phyloP scores from a whole-genome alignment of 2,113 vertebrate species.

The Corythaeola cristata region DNA sequence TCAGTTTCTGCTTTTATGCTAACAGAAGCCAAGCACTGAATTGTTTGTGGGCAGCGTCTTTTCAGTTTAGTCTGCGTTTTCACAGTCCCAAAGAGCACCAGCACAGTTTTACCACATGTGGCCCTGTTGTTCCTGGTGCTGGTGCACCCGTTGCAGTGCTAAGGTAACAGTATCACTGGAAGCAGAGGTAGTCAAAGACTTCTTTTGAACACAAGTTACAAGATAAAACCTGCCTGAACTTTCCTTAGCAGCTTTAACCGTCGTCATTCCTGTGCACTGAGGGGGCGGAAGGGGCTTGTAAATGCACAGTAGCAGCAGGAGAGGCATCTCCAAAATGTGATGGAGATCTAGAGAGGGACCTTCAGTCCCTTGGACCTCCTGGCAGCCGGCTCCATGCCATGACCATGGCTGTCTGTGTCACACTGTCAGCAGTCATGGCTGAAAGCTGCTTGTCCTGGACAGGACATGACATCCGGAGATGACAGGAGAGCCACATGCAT shows the following conservation, averaged over 20 bases:
- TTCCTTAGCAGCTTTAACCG: neutral
- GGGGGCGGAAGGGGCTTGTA: neutral
- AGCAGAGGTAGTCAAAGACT: neutral
- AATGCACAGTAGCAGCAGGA: neutral
- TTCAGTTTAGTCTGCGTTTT: neutral
- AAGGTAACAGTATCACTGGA: neutral
- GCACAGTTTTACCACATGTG: accelerated
- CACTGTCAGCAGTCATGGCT: neutral
- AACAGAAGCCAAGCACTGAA: neutral
- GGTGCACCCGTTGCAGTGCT: neutral
- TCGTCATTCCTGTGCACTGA: neutral
- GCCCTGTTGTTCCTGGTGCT: neutral
- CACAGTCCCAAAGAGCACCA: neutral
- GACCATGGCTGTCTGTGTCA: neutral
- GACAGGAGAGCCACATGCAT: neutral
- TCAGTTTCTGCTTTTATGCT: neutral
- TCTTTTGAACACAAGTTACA: neutral
- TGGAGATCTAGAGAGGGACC: neutral
- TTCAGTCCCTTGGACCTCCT: neutral
- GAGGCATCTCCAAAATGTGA: neutral
- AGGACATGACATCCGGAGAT: neutral
- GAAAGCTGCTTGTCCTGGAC: neutral
- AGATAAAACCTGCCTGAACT: neutral
- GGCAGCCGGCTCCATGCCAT: accelerated
- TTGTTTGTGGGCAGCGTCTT: neutral